Evolutionary conservation across 1,140 invertebrate genomes (phyloP).

Genomic region (Mactra quadrangularis): DNA sequence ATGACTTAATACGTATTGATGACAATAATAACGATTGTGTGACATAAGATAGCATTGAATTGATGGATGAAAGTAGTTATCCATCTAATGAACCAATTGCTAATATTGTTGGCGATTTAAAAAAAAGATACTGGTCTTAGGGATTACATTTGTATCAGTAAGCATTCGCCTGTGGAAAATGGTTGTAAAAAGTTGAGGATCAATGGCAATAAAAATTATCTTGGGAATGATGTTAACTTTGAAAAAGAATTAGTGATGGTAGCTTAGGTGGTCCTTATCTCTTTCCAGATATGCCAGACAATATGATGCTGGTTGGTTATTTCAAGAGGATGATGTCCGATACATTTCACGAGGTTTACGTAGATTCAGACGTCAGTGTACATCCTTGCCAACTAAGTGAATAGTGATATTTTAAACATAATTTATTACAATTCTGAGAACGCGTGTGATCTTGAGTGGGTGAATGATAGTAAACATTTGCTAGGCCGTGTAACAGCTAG

Average conservation of each 20-base stretch:
- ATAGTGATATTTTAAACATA: conserved; percentile 41
- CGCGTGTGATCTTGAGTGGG: conserved; percentile 59
- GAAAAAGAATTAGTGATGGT: conserved; percentile 8
- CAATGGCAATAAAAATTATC: background rate
- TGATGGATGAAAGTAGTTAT: background rate
- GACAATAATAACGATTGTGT: background rate
- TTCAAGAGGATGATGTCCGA: background rate
- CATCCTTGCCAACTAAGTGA: conserved; percentile 20
- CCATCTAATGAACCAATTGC: no score
- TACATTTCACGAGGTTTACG: conserved; percentile 5
- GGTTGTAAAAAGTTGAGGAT: background rate
- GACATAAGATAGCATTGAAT: background rate
- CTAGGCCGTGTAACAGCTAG: conserved; percentile 41
- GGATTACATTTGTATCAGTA: conserved; percentile 24
- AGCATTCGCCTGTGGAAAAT: conserved; percentile 14
- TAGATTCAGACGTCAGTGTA: conserved; percentile 2
- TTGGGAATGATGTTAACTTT: background rate
- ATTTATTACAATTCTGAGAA: conserved; percentile 13
- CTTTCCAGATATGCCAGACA: conserved; percentile 24
- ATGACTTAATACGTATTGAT: background rate
- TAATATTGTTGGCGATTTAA: conserved; percentile 11
- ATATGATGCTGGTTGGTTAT: conserved; percentile 42
- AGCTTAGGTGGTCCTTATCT: conserved; percentile 46
- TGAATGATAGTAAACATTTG: conserved; percentile 40
- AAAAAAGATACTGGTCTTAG: conserved; percentile 41